Evolutionary conservation across 2,888 invertebrate species (phyloP), one percentile per base, ranked within the genome.

Genomic region (Pseudococcus longispinus): DNA sequence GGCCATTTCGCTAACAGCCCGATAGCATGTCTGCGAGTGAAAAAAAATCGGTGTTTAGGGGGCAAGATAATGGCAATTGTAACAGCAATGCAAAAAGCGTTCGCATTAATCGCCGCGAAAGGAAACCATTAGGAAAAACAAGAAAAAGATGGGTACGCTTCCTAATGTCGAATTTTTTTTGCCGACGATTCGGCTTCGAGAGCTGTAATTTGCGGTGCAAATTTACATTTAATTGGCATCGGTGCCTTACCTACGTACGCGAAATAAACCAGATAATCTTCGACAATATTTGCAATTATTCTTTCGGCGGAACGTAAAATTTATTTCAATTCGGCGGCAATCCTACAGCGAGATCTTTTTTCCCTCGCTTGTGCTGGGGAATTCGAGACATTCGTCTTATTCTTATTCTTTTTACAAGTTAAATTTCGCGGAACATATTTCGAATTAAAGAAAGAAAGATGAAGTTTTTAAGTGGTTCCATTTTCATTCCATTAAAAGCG

Each of bases 401-500:
- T 29, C 26, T 26, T 26, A 70, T 29, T 29, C 70, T 70, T 70
- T 70, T 70, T 70, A 70, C 70, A 15, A 70, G 70, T 70, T 29
- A 70, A 70, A 70, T 70, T 70, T 70, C 11, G 70, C 70, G 70
- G 29, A 70, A 70, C 70, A n/a, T 70, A 29, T 70, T 70, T 60
- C 60, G 70, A 70, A 70, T 70, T 70, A 70, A 29, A 70, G 70
- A 70, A 70, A 70, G 70, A 70, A 29, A 29, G 70, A 70, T 70
- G 70, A 70, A 70, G 70, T 70, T 70, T 70, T 70, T 29, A 70
- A 70, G 70, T 70, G 29, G 29, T 70, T 70, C 29, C 70, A 70
- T 70, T 70, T 70, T 70, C 70, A 70, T 70, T 70, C 70, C 29
- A 70, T 70, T 70, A 70, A 70, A 70, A 70, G 70, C 70, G 29